These are phyloP conservation scores for Cactoblastis cactorum DNA, from an alignment of 2,888 invertebrate genomes.

Conservation along the genomic window DNA sequence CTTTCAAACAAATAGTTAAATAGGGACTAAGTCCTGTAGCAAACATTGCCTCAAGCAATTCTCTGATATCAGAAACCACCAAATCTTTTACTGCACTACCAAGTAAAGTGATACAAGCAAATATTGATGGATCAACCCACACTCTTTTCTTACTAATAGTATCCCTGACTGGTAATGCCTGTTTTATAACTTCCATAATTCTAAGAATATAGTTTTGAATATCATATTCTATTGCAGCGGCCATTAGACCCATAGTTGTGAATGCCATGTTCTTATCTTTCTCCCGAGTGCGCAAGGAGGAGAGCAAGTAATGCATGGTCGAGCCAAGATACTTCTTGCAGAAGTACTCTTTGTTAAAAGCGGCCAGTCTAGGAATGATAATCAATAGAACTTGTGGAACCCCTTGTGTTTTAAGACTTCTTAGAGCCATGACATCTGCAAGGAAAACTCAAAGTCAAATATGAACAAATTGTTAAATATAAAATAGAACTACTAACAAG, in stretches of 20 bases:
- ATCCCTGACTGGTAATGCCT: slow-evolving; percentile 88
- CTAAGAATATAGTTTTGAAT: slow-evolving; percentile 89
- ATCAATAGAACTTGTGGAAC: slow-evolving; percentile 93
- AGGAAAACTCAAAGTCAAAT: slow-evolving; percentile 26
- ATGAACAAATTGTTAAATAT: slow-evolving; percentile 12
- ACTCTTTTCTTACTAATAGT: slow-evolving; percentile 86
- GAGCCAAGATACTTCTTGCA: slow-evolving; percentile 85
- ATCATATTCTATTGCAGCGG: slow-evolving; percentile 91
- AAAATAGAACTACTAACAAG: too few species aligned
- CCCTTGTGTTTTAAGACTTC: slow-evolving; percentile 85
- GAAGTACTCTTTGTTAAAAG: slow-evolving; percentile 93
- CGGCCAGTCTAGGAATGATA: slow-evolving; percentile 93
- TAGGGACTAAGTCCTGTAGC: slow-evolving; percentile 94
- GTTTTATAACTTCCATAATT: slow-evolving; percentile 91
- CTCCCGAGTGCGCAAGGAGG: slow-evolving; percentile 88
- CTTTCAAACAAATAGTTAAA: slow-evolving; percentile 93
- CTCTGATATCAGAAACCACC: slow-evolving; percentile 88
- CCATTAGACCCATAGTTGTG: slow-evolving; percentile 92
- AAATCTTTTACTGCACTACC: slow-evolving; percentile 91
- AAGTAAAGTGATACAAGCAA: slow-evolving; percentile 94
- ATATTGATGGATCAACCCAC: slow-evolving; percentile 91
- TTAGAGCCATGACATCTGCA: slow-evolving; percentile 88
- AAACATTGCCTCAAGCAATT: slow-evolving; percentile 94
- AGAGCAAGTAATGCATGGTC: slow-evolving; percentile 88
- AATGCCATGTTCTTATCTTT: slow-evolving; percentile 93